Percentiles rank a stretch among this genome's conserved stretches.
Evolutionary conservation across 2,888 invertebrate genomes (phyloP).

Genomic region (Sericinus montela): DNA sequence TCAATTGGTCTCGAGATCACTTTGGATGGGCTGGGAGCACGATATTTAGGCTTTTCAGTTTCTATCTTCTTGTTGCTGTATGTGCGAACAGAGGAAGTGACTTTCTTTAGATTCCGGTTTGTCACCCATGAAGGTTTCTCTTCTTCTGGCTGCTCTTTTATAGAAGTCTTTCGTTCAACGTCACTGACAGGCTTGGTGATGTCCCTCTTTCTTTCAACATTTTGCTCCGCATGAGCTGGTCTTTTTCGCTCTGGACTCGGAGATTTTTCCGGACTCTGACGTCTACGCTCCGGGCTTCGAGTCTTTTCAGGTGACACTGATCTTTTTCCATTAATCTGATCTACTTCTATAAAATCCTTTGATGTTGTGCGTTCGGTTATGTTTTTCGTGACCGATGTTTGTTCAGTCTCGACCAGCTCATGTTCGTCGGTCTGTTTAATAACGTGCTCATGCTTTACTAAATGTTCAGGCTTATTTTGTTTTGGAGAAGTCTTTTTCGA

Average conservation of each 20-base stretch:
- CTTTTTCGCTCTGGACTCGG: slow-evolving; percentile 1
- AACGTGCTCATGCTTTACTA: slow-evolving; percentile 20
- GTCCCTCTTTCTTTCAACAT: slow-evolving; percentile 49
- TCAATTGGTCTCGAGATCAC: slow-evolving; percentile 74
- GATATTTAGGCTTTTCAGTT: slow-evolving; percentile 57
- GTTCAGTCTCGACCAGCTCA: slow-evolving; percentile 35
- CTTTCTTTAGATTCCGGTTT: slow-evolving; percentile 79
- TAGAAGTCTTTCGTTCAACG: slow-evolving; percentile 46
- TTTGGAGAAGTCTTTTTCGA: slow-evolving; percentile 41
- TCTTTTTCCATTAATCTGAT: slow-evolving; percentile 50
- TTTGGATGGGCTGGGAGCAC: slow-evolving; percentile 60
- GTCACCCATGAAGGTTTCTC: slow-evolving; percentile 82
- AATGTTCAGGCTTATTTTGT: slow-evolving; percentile 35
- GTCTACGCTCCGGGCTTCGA: slow-evolving; percentile 32
- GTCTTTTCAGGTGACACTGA: slow-evolving; percentile 54
- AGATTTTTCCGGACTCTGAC: slow-evolving; percentile 17
- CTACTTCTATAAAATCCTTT: slow-evolving; percentile 49
- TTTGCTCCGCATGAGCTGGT: slow-evolving; percentile 23
- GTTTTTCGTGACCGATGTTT: slow-evolving; percentile 33
- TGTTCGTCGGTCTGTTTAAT: slow-evolving; percentile 26
- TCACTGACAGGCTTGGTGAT: slow-evolving; percentile 53
- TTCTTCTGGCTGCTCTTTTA: slow-evolving; percentile 59
- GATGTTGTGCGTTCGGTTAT: slow-evolving; percentile 51
- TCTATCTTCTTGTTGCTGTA: slow-evolving; percentile 62
- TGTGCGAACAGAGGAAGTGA: slow-evolving; percentile 56